A percentile compares a stretch with the other conserved stretches of the same genome.
Evolutionary conservation across 2,113 vertebrate genomes (phyloP).

Genomic region (Arvicanthis niloticus): DNA sequence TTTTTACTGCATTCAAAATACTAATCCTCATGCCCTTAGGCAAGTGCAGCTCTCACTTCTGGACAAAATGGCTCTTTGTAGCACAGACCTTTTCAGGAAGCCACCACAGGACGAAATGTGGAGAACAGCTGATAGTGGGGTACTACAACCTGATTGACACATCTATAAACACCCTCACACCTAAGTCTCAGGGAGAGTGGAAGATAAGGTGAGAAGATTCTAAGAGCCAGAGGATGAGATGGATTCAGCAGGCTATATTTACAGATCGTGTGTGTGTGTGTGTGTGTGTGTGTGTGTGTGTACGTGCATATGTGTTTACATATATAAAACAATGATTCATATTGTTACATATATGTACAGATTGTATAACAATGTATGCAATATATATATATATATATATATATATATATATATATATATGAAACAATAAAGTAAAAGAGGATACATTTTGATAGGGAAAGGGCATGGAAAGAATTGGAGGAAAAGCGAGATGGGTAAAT

Average conservation of each 20-base stretch:
- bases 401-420: too few relatives aligned
- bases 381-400: not conserved
- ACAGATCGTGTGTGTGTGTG: not conserved
- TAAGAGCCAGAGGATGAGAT: not conserved
- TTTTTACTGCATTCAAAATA: not conserved
- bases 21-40: not conserved
- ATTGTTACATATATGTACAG: not conserved
- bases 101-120: not conserved
- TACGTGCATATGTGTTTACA: not conserved
- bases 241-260: not conserved
- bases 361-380: not conserved
- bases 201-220: not conserved
- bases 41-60: not conserved
- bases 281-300: not conserved
- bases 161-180: not conserved
- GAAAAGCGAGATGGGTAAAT: not conserved
- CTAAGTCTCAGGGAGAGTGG: not conserved
- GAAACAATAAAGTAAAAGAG: not conserved
- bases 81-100: not conserved
- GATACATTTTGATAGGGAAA: not conserved
- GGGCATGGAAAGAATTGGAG: not conserved
- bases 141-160: not conserved
- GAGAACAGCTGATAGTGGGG: not conserved
- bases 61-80: not conserved
- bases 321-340: not conserved